Evolutionary conservation across 2,113 vertebrate genomes (phyloP), one percentile per base, ranked within the genome.

Genomic region (Megaceryle torquata): DNA sequence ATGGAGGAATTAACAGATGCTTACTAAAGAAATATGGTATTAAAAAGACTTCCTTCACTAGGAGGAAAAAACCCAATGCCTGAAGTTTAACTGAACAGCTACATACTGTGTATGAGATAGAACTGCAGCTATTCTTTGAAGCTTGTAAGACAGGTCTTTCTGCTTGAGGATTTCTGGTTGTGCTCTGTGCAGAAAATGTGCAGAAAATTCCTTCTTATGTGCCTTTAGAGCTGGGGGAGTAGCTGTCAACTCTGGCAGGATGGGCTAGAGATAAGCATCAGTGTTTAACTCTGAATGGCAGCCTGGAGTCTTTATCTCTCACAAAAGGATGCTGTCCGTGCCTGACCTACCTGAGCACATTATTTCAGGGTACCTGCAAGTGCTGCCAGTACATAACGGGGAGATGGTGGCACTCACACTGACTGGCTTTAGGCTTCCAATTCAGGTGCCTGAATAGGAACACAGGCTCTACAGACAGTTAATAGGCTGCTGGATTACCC

Each of bases 1-100:
- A 15, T 35, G 41, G 53, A 91, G 77, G 77, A 87, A 75, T 78
- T 84, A 70, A 33, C 64, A 95, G 37, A 54, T 88, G n/a, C 39
- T 81, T 28, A 59, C 18, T 67, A 39, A 92, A 92, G 86, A 25
- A 67, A 17, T 6, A 26, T 13, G 31, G 10, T 79, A 24, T 79
- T 10, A 6, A 69, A 74, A 1, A 70, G 39, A 72, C 20, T 54
- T 60, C n/a, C 12, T 24, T 79, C 18, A 22, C n/a, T 41, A 21
- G 41, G 50, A 72, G 53, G 4, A 1, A 65, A 57, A 39, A 44
- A 0, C 0, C 4, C 24, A 28, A 46, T 41, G 33, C 29, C 12
- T 53, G 76, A 63, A 65, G 70, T 25, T 54, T 28, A 79, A 63
- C 31, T 85, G 70, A 74, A 24, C 15, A 78, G 51, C 43, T 81